Conservation (phyloP, 2,797 vertebrate genomes). For the Pipistrellus nathusii region DNA sequence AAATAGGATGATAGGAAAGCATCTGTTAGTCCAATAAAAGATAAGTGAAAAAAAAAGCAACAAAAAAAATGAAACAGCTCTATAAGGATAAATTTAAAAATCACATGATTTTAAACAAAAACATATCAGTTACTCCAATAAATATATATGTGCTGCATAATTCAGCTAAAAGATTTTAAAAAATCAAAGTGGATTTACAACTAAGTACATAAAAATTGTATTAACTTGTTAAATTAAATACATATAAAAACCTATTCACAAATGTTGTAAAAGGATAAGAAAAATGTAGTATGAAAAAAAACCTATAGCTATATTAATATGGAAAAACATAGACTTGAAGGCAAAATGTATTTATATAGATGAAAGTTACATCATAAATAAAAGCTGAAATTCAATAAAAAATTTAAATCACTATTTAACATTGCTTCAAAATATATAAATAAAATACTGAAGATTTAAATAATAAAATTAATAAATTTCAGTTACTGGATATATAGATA, state of each 20-base stretch:
- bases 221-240: background rate
- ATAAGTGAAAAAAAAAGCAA: background rate
- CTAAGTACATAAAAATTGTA: background rate
- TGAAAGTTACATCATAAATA: background rate
- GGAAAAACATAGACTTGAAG: background rate
- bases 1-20: background rate
- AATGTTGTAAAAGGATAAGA: background rate
- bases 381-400: background rate
- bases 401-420: background rate
- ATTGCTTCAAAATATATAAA: background rate
- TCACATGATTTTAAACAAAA: background rate
- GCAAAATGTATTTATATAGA: background rate
- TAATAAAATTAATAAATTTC: background rate
- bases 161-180: background rate
- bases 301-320: background rate
- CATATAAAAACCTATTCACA: background rate
- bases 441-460: background rate
- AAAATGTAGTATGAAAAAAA: background rate
- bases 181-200: background rate
- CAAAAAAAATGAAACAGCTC: background rate
- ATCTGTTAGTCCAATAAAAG: background rate
- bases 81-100: background rate
- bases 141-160: background rate
- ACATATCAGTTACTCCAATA: background rate
- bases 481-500: background rate